Evolutionary conservation across 1,140 invertebrate genomes (phyloP).

Genomic region (Drosophila albomicans): DNA sequence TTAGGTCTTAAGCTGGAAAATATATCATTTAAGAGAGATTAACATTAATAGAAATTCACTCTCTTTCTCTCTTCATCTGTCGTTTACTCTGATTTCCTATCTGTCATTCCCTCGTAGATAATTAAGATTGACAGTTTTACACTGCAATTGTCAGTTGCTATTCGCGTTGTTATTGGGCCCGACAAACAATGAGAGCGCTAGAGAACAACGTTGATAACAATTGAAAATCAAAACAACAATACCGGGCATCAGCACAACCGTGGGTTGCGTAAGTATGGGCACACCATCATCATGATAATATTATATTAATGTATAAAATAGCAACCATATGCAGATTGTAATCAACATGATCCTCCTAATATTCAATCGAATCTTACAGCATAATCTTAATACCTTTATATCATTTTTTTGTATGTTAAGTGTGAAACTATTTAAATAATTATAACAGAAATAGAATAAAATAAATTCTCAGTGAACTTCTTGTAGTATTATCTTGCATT

Average conservation of each 20-base stretch:
- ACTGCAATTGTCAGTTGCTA: slow-evolving; percentile 52
- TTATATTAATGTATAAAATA: neutral
- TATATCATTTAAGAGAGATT: slow-evolving; percentile 2
- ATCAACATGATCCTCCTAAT: too few species aligned
- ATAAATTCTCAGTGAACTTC: too few species aligned
- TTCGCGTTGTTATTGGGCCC: slow-evolving; percentile 30
- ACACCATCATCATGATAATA: slow-evolving; percentile 44
- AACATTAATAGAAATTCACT: slow-evolving; percentile 37
- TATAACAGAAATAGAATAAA: too few species aligned
- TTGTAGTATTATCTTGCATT: too few species aligned
- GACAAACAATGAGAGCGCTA: slow-evolving; percentile 32
- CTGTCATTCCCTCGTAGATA: slow-evolving; percentile 18
- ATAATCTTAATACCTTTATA: too few species aligned
- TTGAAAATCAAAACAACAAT: slow-evolving; percentile 66
- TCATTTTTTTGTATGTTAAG: too few species aligned
- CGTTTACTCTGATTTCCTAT: neutral
- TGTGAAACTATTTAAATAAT: too few species aligned
- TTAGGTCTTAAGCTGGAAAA: slow-evolving; percentile 55
- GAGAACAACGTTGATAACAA: slow-evolving; percentile 35
- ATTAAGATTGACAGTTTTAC: slow-evolving; percentile 71
- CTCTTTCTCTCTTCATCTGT: neutral
- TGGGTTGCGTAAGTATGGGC: slow-evolving; percentile 56
- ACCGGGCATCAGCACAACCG: slow-evolving; percentile 29
- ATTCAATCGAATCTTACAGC: too few species aligned
- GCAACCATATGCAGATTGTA: too few species aligned